Percentiles rank a stretch among this genome's conserved stretches.
phyloP scores from a whole-genome alignment of 2,113 vertebrate genomes.

The Nibea albiflora region DNA sequence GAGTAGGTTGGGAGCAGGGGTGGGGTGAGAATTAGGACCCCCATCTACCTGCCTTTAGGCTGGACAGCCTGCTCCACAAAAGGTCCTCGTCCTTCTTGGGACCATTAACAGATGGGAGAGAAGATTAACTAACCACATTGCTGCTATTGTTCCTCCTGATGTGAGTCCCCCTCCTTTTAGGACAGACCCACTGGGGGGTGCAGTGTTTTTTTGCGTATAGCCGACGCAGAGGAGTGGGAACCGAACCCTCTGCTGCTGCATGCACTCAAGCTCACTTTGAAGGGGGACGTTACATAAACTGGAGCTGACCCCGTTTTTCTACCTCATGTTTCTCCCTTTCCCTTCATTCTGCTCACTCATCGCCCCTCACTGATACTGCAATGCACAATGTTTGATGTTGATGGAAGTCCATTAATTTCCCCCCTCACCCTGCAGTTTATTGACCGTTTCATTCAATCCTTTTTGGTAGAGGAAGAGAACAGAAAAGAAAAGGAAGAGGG shows the following conservation, averaged over 20 bases:
- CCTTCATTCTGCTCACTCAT: slow-evolving; percentile 57
- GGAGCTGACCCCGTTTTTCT: slow-evolving; percentile 74
- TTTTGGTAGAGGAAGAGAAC: background rate
- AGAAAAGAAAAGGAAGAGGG: background rate
- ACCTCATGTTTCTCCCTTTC: slow-evolving; percentile 33
- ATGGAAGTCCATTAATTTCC: slow-evolving; percentile 45
- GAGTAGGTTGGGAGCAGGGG: background rate
- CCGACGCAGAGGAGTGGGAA: slow-evolving; percentile 52
- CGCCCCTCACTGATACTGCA: slow-evolving; percentile 48
- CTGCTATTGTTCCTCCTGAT: slow-evolving; percentile 35
- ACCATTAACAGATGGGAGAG: slow-evolving; percentile 66
- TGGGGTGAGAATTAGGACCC: slow-evolving; percentile 29
- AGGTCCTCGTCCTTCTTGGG: slow-evolving; percentile 35
- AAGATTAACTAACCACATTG: slow-evolving; percentile 41
- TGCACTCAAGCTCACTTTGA: slow-evolving; percentile 55
- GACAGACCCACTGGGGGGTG: slow-evolving; percentile 43
- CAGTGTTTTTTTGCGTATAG: slow-evolving; percentile 38
- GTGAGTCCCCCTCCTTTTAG: slow-evolving; percentile 53
- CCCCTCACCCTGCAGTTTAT: slow-evolving; percentile 26
- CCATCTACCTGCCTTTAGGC: slow-evolving; percentile 49
- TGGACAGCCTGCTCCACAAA: slow-evolving; percentile 25
- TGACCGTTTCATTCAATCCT: slow-evolving; percentile 15
- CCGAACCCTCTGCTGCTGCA: slow-evolving; percentile 57
- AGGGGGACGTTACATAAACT: slow-evolving; percentile 70
- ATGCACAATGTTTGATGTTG: slow-evolving; percentile 47